phyloP scores from a whole-genome alignment of 2,888 invertebrate species.

The Rosalia funebris region DNA sequence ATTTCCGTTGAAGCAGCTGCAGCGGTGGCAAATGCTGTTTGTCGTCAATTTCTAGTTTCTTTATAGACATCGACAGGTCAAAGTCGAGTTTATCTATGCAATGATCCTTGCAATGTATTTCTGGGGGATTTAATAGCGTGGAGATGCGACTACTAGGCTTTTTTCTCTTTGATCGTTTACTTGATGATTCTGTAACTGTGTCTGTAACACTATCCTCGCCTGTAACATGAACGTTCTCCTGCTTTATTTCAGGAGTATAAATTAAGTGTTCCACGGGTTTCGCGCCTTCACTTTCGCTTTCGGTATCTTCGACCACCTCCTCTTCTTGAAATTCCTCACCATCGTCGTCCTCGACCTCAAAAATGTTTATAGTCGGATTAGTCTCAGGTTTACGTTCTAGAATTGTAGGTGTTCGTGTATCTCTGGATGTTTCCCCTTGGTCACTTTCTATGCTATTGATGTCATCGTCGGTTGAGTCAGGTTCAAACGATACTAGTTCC shows the following conservation, averaged over 20 bases:
- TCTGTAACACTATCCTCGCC: neutral
- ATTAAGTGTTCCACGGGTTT: slow-evolving; percentile 24
- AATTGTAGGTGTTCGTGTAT: neutral
- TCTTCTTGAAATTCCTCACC: slow-evolving; percentile 48
- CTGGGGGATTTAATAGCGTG: slow-evolving; percentile 9
- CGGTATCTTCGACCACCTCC: slow-evolving; percentile 45
- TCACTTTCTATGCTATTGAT: slow-evolving; percentile 62
- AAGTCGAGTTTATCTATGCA: slow-evolving; percentile 60
- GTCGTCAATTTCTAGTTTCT: slow-evolving; percentile 55
- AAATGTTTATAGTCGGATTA: neutral
- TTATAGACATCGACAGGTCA: slow-evolving; percentile 55
- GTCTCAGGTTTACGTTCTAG: neutral
- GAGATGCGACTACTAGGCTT: slow-evolving; percentile 17
- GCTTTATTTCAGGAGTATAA: neutral
- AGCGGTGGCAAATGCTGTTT: slow-evolving; percentile 57
- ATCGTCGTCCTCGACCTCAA: slow-evolving; percentile 52
- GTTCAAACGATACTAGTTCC: slow-evolving; percentile 66
- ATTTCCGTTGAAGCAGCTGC: slow-evolving; percentile 58
- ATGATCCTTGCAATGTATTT: slow-evolving; percentile 59
- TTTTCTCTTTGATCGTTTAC: slow-evolving; percentile 22
- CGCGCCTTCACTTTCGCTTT: slow-evolving; percentile 29
- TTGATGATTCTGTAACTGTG: neutral
- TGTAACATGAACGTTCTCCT: neutral
- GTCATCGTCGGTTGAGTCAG: slow-evolving; percentile 62
- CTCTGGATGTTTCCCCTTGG: slow-evolving; percentile 40